phyloP scores from a whole-genome alignment of 2,797 vertebrate genomes.

The Hoplostethus mediterraneus region DNA sequence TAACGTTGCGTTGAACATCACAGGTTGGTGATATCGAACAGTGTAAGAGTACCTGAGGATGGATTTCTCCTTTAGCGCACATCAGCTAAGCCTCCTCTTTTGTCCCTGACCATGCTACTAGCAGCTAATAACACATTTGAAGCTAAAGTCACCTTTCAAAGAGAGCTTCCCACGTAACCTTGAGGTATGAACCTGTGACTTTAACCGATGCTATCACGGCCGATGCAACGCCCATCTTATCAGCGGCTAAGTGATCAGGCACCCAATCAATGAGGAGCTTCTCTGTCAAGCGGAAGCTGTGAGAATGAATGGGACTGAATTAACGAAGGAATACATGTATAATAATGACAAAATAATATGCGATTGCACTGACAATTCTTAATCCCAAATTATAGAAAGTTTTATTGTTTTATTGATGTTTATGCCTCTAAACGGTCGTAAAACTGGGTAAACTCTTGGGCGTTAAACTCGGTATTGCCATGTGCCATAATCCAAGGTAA shows the following conservation, averaged over 20 bases:
- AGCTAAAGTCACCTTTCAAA: constrained; percentile 45
- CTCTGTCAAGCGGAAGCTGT: constrained; percentile 22
- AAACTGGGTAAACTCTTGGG: no score
- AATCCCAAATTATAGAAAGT: not conserved
- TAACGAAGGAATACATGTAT: constrained; percentile 46
- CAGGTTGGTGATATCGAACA: no score
- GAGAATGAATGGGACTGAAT: constrained; percentile 47
- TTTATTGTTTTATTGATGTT: no score
- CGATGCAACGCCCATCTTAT: constrained; percentile 55
- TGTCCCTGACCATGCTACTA: constrained; percentile 10
- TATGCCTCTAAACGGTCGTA: no score
- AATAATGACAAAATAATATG: constrained; percentile 10
- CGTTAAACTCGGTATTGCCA: no score
- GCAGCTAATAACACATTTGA: constrained; percentile 5
- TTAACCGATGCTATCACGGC: constrained; percentile 54
- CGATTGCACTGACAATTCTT: not conserved
- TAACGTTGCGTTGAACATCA: not conserved
- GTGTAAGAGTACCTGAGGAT: no score
- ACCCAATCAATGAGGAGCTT: constrained; percentile 57
- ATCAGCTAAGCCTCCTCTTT: not conserved
- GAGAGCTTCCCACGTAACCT: constrained; percentile 43
- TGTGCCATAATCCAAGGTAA: no score
- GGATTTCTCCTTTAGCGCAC: no score
- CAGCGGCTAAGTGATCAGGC: constrained; percentile 45
- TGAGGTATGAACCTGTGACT: constrained; percentile 40